Evolutionary conservation across 2,888 invertebrate species (phyloP), one percentile per base, ranked within the genome.

Genomic region (Apamea epomidion): DNA sequence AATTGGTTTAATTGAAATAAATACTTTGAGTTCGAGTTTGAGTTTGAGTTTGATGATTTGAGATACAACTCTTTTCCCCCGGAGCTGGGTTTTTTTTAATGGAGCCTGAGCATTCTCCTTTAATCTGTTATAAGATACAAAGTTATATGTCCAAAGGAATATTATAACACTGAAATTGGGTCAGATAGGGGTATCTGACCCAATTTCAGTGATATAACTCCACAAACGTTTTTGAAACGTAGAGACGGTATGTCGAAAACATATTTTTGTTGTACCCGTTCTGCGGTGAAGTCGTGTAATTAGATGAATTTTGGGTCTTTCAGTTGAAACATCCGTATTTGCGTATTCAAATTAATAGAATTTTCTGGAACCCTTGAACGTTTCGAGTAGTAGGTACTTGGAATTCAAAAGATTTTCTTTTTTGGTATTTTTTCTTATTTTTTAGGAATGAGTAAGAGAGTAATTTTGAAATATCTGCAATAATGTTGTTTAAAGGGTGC

Each of bases 301-400:
- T 76, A 82, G 51, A 64, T 71, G n/a, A 74, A 81, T 78, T 76
- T 58, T 29, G 73, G 64, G 58, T 69, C 29, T 82, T 58, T 73
- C 29, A 72, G 71, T 58, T 42, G 64, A 51, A 78, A 58, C 48
- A 54, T 48, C 58, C 12, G 16, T 45, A 42, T 70, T 60, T 70
- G 54, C 29, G 48, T 65, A 75, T 75, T 75, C 12, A 32, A 45
- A 29, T 73, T 68, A 65, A 69, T 72, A 58, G 18, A 74, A 73
- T 75, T 69, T 73, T 60, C 16, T 37, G 37, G 16, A 37, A 51
- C 10, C 1, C 0, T 25, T 7, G 5, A 51, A 45, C 37, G 51
- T 69, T 81, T 69, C 2, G 62, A 10, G 32, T n/a, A 37, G 1
- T 32, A 25, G 3, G n/a, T 42, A 25, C 16, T 16, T 25, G n/a